phyloP scores from a whole-genome alignment of 2,888 invertebrate species.

The Stenodema calcarata region DNA sequence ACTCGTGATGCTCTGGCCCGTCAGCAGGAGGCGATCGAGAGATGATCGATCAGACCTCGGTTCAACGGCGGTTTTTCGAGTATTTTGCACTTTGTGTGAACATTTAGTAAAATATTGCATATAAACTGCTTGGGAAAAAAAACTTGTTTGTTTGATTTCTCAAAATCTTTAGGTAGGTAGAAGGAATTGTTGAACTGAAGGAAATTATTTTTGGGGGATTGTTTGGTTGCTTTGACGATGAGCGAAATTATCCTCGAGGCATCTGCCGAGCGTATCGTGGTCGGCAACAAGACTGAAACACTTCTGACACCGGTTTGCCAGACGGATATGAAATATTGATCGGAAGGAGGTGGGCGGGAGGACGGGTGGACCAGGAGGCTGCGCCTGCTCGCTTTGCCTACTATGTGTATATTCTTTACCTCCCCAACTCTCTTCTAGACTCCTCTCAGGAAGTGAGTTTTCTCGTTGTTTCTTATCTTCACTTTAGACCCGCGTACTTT shows the following conservation, averaged over 20 bases:
- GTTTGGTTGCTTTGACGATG: not conserved
- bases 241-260: not conserved
- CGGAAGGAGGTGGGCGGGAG: not conserved
- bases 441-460: not conserved
- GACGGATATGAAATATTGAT: slow-evolving; percentile 53
- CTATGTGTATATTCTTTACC: slow-evolving; percentile 19
- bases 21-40: not conserved
- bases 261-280: slow-evolving; percentile 12
- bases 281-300: slow-evolving; percentile 43
- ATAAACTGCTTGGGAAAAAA: not conserved
- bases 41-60: not conserved
- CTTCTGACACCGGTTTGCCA: slow-evolving; percentile 40
- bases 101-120: not conserved
- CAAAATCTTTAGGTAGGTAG: too few relatives aligned
- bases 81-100: not conserved
- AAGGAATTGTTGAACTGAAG: not conserved
- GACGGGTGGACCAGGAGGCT: slow-evolving; percentile 11
- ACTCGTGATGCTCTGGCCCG: not conserved
- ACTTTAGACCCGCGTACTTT: too few relatives aligned
- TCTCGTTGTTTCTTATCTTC: not conserved
- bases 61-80: not conserved
- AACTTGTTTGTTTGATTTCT: too few relatives aligned
- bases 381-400: slow-evolving; percentile 42
- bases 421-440: not conserved
- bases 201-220: not conserved